phyloP scores from a whole-genome alignment of 2,113 vertebrate species.

The Alethe castanea region DNA sequence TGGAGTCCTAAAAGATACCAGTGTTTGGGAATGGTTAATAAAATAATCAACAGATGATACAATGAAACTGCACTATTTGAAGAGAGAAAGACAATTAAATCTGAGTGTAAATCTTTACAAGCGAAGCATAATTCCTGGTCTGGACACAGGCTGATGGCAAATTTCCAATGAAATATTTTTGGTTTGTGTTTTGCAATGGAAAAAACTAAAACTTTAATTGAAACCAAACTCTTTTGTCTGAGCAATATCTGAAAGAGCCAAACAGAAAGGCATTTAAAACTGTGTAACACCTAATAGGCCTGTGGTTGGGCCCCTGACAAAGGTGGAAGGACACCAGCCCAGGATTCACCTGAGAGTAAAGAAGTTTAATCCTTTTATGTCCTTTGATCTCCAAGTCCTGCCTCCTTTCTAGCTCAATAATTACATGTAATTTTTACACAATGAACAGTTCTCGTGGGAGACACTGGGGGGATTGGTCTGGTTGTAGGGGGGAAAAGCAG shows the following conservation, averaged over 20 bases:
- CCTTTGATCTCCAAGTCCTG: background rate
- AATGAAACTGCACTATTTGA: background rate
- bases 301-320: background rate
- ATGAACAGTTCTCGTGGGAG: background rate
- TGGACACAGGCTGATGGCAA: background rate
- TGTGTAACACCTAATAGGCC: background rate
- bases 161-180: constrained; percentile 2
- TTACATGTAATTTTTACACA: background rate
- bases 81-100: background rate
- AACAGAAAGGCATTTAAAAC: background rate
- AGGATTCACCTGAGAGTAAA: background rate
- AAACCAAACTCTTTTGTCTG: background rate
- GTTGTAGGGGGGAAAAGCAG: background rate
- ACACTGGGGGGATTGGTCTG: background rate
- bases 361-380: background rate
- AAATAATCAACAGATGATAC: background rate
- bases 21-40: background rate
- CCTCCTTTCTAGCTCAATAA: background rate
- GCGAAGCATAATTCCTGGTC: background rate
- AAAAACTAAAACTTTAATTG: constrained; percentile 5
- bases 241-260: background rate
- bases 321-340: background rate
- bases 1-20: background rate
- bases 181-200: constrained; percentile 10
- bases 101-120: background rate